Base-by-base conservation (phyloP, 2,888 invertebrate species). In the Erebia ligea region DNA sequence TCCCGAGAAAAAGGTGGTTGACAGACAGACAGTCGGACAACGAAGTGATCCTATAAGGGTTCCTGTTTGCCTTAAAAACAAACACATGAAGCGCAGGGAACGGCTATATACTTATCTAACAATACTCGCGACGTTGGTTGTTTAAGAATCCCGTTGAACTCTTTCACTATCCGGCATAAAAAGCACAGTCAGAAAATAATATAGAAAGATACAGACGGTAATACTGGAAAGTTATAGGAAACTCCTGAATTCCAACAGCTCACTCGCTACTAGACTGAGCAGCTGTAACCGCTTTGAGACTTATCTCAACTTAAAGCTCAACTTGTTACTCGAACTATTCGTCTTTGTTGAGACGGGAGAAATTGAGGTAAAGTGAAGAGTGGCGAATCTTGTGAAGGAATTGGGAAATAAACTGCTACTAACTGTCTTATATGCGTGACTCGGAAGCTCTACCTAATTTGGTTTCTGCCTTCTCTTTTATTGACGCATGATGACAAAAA, bases 281-380 rank as follows among this genome's bases (percentile, higher is more conserved):
- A 40, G 59, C 40, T 59, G 40, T 17, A 59, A 58, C 59, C 59
- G n/a, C 59, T 59, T 59, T 42, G 59, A 42, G 59, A 59, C 59
- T 59, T 59, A 59, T 59, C 59, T 59, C 59, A 42, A 42, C 59
- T 59, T 59, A 59, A 58, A 42, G 59, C 42, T 59, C 59, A 59
- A 59, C n/a, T 59, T 59, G 59, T 59, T 45, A 17, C 17, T 59
- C 40, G 42, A 59, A 59, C 42, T 59, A 59, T 59, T 42, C 59
- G 59, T 59, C 59, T 59, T 42, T 59, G 59, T 59, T 59, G 59
- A 59, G 59, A 17, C 59, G 59, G 59, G 42, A 42, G 59, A 59
- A 59, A 59, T 59, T 58, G 17, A 59, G 59, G 42, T 42, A 19
- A 59, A 42, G 17, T 59, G 42, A 59, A 59, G 59, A 59, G 40